Conservation (phyloP, 2,888 invertebrate genomes). For the Limnephilus marmoratus region DNA sequence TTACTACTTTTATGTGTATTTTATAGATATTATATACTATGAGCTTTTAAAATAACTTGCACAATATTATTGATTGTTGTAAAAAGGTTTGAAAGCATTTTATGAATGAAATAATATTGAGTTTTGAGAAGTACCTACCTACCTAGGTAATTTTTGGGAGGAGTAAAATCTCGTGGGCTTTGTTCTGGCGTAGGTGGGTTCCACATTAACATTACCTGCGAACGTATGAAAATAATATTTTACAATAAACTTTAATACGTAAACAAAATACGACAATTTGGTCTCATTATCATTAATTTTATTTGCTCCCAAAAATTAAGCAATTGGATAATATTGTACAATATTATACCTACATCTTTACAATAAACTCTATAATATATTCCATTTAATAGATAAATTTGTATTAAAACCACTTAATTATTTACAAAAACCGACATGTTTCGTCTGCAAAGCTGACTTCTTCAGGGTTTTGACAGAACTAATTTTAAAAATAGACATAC, state of each 20-base stretch:
- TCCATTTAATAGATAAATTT: too few species aligned
- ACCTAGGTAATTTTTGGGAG: background rate
- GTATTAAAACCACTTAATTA: too few species aligned
- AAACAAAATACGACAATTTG: background rate
- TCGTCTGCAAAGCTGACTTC: too few species aligned
- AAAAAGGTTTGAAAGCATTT: background rate
- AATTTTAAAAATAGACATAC: too few species aligned
- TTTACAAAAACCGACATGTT: too few species aligned
- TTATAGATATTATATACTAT: background rate
- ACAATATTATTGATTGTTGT: constrained; percentile 4
- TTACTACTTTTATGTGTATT: background rate
- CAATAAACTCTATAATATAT: too few species aligned
- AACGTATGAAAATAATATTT: background rate
- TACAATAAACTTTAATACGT: background rate
- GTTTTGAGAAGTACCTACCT: background rate
- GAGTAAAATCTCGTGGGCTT: background rate
- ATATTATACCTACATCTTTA: too few species aligned
- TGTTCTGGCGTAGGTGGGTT: background rate
- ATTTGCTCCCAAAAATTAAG: background rate
- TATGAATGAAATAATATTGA: background rate
- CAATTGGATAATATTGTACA: too few species aligned
- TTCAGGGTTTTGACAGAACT: too few species aligned
- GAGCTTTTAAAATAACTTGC: background rate
- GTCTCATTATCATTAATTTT: background rate
- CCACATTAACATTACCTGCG: background rate